Percentiles rank a stretch among this genome's conserved stretches.
phyloP scores from a whole-genome alignment of 2,888 invertebrate species.

The Aphodius sticticus region DNA sequence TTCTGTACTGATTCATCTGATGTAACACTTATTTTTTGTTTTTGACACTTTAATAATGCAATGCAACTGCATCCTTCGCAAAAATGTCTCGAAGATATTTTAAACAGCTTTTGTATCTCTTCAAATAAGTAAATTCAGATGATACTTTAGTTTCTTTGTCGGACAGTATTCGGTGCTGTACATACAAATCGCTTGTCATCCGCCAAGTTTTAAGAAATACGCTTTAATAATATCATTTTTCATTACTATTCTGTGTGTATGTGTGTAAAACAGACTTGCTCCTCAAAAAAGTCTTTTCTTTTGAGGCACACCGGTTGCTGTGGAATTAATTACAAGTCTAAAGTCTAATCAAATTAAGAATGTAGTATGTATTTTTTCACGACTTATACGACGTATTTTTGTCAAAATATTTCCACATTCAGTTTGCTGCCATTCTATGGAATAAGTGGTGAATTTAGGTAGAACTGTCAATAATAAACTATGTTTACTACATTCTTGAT shows the following conservation, averaged over 20 bases:
- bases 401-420: neutral
- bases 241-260: slow-evolving; percentile 23
- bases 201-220: neutral
- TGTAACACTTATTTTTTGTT: too few species aligned
- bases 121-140: neutral
- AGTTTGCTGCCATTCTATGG: neutral
- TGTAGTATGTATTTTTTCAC: neutral
- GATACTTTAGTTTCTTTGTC: neutral
- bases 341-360: slow-evolving; percentile 11
- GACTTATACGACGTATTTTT: too few species aligned
- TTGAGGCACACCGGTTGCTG: slow-evolving; percentile 52
- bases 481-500: slow-evolving; percentile 7
- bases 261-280: slow-evolving; percentile 46
- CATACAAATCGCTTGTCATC: neutral
- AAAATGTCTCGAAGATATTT: neutral
- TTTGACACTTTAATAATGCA: too few species aligned
- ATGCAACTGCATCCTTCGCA: neutral
- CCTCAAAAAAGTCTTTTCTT: slow-evolving; percentile 47
- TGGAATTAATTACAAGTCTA: slow-evolving; percentile 34
- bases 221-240: neutral
- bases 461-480: neutral
- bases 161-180: neutral
- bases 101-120: neutral
- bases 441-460: neutral
- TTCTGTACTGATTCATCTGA: too few species aligned